Evolutionary conservation across 1,140 invertebrate genomes (phyloP).

Genomic region (Ephestia elutella): DNA sequence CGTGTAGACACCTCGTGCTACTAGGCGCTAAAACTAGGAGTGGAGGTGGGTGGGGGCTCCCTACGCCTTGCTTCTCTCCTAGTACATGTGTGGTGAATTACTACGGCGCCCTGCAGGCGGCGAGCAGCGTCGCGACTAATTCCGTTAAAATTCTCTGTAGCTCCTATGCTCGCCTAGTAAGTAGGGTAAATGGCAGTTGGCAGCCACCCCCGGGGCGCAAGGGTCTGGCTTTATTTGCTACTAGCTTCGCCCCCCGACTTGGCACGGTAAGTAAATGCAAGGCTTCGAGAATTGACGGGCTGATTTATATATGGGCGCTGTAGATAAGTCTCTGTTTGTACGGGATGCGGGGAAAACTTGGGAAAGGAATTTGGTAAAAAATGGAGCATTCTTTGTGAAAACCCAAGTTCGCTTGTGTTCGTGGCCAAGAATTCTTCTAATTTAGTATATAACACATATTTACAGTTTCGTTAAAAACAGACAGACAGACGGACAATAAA

Average conservation of each 20-base stretch:
- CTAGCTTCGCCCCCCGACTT: slow-evolving; percentile 13
- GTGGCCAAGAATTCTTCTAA: background rate
- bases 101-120: slow-evolving; percentile 39
- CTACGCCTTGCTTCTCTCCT: slow-evolving; percentile 24
- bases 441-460: too few species aligned
- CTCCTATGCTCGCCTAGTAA: slow-evolving; percentile 40
- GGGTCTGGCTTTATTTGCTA: slow-evolving; percentile 32
- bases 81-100: slow-evolving; percentile 38
- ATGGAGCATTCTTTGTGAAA: background rate
- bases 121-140: slow-evolving; percentile 32
- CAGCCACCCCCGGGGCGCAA: slow-evolving; percentile 24
- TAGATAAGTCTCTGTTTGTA: background rate
- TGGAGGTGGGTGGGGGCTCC: slow-evolving; percentile 48
- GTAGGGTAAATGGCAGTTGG: slow-evolving; percentile 43
- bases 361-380: background rate
- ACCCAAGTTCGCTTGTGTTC: background rate
- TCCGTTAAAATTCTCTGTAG: slow-evolving; percentile 43
- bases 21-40: slow-evolving; percentile 54
- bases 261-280: slow-evolving; percentile 9
- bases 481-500: too few species aligned
- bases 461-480: too few species aligned
- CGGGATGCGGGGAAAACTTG: background rate
- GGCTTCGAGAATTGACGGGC: background rate
- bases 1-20: slow-evolving; percentile 56
- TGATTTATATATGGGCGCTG: background rate